These are phyloP conservation scores for Coturnix japonica DNA, from an alignment of 2,113 vertebrate genomes.

Conservation along the genomic window DNA sequence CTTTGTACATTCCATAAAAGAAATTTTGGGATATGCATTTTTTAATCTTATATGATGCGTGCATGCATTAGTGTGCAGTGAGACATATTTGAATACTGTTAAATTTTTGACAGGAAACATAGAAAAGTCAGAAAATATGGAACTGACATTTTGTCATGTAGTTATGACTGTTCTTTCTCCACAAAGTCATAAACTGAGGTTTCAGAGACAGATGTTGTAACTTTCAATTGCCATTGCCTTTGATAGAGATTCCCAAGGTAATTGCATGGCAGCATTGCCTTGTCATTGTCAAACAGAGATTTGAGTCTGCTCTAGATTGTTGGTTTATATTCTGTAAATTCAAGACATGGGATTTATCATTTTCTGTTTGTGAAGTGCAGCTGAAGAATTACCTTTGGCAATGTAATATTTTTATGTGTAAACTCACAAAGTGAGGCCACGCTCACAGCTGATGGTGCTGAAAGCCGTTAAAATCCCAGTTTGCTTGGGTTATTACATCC, in stretches of 20 bases:
- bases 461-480: background rate
- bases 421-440: background rate
- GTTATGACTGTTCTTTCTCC: background rate
- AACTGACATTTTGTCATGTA: background rate
- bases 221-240: constrained; percentile 9
- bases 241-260: background rate
- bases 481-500: background rate
- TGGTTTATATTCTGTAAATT: background rate
- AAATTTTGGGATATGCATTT: background rate
- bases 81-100: background rate
- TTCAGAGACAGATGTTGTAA: constrained; percentile 8
- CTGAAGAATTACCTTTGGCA: background rate
- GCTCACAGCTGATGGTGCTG: background rate
- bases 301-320: background rate
- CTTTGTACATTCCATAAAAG: background rate
- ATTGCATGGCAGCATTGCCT: background rate
- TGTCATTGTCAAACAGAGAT: constrained; percentile 4
- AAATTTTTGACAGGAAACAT: background rate
- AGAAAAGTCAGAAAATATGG: background rate
- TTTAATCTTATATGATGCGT: background rate
- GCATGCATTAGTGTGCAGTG: background rate
- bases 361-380: constrained; percentile 13
- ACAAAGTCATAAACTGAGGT: background rate
- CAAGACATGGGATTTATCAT: background rate
- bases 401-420: background rate